phyloP scores from a whole-genome alignment of 2,113 vertebrate genomes.

The Poicephalus meyeri region DNA sequence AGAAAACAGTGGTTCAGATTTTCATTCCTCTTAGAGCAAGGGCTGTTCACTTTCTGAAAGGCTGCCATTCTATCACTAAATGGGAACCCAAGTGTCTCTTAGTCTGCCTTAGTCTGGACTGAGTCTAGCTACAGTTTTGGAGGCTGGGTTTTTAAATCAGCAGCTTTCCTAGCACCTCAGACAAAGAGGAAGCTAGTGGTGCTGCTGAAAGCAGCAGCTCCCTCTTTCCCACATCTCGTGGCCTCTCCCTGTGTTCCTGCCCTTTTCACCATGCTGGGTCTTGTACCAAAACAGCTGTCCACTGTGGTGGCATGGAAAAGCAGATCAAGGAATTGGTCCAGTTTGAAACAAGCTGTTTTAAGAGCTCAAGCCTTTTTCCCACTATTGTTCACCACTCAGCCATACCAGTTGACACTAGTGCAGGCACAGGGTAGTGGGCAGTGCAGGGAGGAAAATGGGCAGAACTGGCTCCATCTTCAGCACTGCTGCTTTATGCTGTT shows the following conservation, averaged over 20 bases:
- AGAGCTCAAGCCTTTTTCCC: not conserved
- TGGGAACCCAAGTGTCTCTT: not conserved
- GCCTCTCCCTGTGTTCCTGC: not conserved
- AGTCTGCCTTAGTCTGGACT: not conserved
- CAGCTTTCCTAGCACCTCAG: not conserved
- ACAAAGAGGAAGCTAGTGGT: not conserved
- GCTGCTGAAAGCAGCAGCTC: not conserved
- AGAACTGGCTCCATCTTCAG: not conserved
- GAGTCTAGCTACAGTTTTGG: not conserved
- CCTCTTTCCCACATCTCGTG: not conserved
- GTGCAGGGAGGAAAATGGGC: not conserved
- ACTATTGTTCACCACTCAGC: not conserved
- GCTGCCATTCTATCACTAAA: not conserved
- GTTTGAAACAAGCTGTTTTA: not conserved
- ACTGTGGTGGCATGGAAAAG: not conserved
- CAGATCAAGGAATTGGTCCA: not conserved
- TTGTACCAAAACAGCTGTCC: not conserved
- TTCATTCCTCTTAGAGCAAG: not conserved
- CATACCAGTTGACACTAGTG: not conserved
- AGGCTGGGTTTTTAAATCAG: not conserved
- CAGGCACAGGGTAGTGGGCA: not conserved
- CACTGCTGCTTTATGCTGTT: not conserved
- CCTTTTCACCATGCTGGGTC: rapidly evolving
- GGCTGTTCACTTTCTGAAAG: not conserved
- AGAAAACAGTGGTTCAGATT: not conserved